Evolutionary conservation across 2,113 vertebrate species (phyloP).

Genomic region (Caranx melampygus): DNA sequence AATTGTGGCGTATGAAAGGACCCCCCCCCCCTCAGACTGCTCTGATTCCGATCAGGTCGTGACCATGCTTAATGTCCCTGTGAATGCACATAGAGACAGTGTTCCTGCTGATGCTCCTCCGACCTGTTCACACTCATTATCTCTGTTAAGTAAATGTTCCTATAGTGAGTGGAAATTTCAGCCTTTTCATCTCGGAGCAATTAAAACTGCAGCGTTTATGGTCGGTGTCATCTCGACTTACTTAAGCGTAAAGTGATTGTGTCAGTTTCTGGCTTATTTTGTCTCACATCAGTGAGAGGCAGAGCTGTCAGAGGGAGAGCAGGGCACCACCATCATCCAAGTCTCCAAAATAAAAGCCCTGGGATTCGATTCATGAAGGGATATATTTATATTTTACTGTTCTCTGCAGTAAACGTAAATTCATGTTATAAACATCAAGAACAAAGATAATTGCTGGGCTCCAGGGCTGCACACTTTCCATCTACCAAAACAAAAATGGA

Average conservation of each 20-base stretch:
- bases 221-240: not conserved
- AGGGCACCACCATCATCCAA: not conserved
- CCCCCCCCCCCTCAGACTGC: not conserved
- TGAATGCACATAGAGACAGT: not conserved
- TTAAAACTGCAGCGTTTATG: not conserved
- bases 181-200: not conserved
- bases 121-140: not conserved
- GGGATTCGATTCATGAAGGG: not conserved
- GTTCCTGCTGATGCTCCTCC: not conserved
- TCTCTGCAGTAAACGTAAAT: not conserved
- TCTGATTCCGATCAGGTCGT: conserved; percentile 15
- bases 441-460: conserved; percentile 2
- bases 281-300: not conserved
- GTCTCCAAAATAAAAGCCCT: not conserved
- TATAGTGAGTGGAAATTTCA: not conserved
- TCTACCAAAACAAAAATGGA: conserved; percentile 14
- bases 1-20: conserved; percentile 9
- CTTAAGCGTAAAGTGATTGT: not conserved
- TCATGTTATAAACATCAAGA: not conserved
- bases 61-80: conserved; percentile 19
- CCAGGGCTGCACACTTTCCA: not conserved
- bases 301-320: not conserved
- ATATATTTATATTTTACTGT: conserved; percentile 9
- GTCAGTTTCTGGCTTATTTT: not conserved
- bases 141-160: not conserved